Evolutionary conservation across 1,140 invertebrate species (phyloP), one percentile per base, ranked within the genome.

Genomic region (Pomacea maculata): DNA sequence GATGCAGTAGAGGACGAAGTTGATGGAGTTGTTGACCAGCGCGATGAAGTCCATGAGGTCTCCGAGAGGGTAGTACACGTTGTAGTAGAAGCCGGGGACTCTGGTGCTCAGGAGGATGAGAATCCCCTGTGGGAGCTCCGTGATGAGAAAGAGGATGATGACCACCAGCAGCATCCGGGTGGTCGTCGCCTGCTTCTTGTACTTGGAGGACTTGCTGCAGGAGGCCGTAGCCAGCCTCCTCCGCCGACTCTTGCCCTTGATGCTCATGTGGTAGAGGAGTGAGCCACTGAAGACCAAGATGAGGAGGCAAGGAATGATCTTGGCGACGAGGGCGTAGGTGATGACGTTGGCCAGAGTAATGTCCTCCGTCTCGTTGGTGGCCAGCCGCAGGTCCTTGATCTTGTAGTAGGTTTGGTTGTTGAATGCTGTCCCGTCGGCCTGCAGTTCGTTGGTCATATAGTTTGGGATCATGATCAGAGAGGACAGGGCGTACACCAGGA

Each of bases 31-130:
- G 90, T 98, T 99, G 64, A 98, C 90, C 19, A 99, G 92, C 0
- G 97, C 97, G 79, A 98, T 91, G 45, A 97, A 94, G 89, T 99
- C 97, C 95, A 98, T 96, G 12, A 98, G 86, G 88, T 97, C 96
- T 0, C 96, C 96, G 72, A 97, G 95, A 29, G 88, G 90, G 61
- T 86, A 80, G 84, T 93, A 93, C 34, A 92, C 87, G 73, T 88
- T 84, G 52, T 87, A 55, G 78, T 87, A 90, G 80, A 92, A 91
- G 0, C 80, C 84, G 12, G 85, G 81, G 19, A 88, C 67, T 21
- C 21, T 80, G 14, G 89, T 87, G 75, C 85, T 87, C 25, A 90
- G 70, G 25, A 91, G 74, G 76, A 87, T 87, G 7, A 91, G 55
- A 63, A 94, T 82, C 25, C 92, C 93, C 81, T 94, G 90, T 0